Conservation (phyloP, 2,797 vertebrate species). For the Paedocypris micromegethes region DNA sequence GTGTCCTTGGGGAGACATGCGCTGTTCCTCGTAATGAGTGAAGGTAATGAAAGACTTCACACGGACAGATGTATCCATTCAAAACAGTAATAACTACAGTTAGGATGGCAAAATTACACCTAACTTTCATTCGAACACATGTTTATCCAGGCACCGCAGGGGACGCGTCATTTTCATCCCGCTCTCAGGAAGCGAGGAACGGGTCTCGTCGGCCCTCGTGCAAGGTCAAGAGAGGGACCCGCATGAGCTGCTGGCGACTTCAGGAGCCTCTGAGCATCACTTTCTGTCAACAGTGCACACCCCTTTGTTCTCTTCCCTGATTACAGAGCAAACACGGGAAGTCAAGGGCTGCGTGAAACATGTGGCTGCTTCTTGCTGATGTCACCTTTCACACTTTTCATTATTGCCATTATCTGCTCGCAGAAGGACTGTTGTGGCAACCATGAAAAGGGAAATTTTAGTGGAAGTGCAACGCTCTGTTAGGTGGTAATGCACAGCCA, state of each 20-base stretch:
- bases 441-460: constrained; percentile 23
- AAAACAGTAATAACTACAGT: constrained; percentile 78
- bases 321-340: constrained; percentile 26
- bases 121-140: constrained; percentile 68
- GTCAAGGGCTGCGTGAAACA: constrained; percentile 1
- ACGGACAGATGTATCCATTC: constrained; percentile 80
- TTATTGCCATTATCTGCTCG: constrained; percentile 27
- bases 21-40: constrained; percentile 72
- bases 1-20: constrained; percentile 70
- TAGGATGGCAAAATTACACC: constrained; percentile 75
- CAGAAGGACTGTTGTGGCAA: constrained; percentile 9
- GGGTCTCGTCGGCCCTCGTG: constrained; percentile 63
- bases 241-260: constrained; percentile 53
- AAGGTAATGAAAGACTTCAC: constrained; percentile 79
- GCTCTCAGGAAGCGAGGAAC: constrained; percentile 58
- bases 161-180: constrained; percentile 61
- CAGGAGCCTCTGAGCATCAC: constrained; percentile 7
- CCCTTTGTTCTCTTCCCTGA: constrained; percentile 22
- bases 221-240: constrained; percentile 68
- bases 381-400: constrained; percentile 25
- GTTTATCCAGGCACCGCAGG: constrained; percentile 67
- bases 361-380: constrained; percentile 21
- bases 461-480: too few relatives aligned
- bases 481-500: too few relatives aligned
- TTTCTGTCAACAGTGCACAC: constrained; percentile 28